Evolutionary conservation across 2,797 vertebrate genomes (phyloP), one percentile per base, ranked within the genome.

Genomic region (Myiotriccus ornatus): DNA sequence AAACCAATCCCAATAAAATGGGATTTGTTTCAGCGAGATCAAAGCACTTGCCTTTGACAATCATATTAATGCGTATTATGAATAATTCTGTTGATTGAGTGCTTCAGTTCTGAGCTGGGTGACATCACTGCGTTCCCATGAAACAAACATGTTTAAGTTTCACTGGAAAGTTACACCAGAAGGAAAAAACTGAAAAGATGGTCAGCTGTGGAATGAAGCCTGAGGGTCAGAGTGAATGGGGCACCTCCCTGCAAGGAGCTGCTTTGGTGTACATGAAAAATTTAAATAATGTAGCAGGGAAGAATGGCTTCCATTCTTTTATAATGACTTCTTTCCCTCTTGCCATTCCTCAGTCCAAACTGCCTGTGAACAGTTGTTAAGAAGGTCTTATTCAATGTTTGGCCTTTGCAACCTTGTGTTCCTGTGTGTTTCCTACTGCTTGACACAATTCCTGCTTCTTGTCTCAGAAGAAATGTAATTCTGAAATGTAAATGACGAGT

Each of bases 121-220:
- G 87, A 94, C n/a, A 65, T 95, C 67, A 44, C 43, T 47, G 25
- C 0, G 0, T 96, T 94, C 79, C 94, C 79, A 73, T 71, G 93
- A 67, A 89, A 71, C 20, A 57, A 85, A 62, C 0, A 1, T 30
- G 39, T 74, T 71, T 65, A 87, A 87, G 70, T 89, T 86, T 84
- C 7, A 0, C 44, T 84, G 83, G 73, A 69, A 94, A 86, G 59
- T 79, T 94, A 79, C 37, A 88, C 44, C 39, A 63, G 0, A 4
- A 47, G 52, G 60, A 27, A 25, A 52, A 77, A 77, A 62, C 52
- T 4, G 23, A 28, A 34, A 74, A 47, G 30, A 39, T 75, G 64
- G 52, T 86, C 74, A 67, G 77, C 77, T 73, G 46, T 95, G 70
- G 84, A 90, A 94, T 73, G 92, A 74, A 84, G 76, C 87, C 91